Conservation (phyloP, 2,797 vertebrate species). For the Salarias fasciatus region DNA sequence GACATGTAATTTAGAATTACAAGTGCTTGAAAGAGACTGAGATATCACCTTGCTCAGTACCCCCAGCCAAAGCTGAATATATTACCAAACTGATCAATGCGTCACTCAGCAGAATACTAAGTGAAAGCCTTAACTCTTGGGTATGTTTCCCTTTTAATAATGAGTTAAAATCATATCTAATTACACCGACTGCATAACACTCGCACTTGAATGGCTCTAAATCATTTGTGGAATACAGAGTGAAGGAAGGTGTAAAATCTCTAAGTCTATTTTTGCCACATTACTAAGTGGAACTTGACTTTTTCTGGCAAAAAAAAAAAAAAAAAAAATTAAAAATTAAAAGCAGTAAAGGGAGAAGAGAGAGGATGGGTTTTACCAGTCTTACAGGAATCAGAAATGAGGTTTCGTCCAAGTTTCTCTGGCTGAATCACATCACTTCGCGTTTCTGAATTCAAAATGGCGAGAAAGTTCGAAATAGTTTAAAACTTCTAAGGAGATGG, state of each 20-base stretch:
- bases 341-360: conserved; percentile 50
- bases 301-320: conserved; percentile 57
- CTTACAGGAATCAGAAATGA: conserved; percentile 55
- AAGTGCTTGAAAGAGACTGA: conserved; percentile 69
- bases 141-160: conserved; percentile 33
- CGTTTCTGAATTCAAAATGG: conserved; percentile 30
- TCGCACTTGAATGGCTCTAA: conserved; percentile 24
- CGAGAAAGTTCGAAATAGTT: conserved; percentile 20
- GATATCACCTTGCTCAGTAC: conserved; percentile 49
- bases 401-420: conserved; percentile 43
- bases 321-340: conserved; percentile 50
- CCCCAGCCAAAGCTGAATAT: conserved; percentile 46
- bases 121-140: conserved; percentile 12
- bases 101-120: conserved; percentile 44
- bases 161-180: conserved; percentile 29
- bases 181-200: conserved; percentile 11
- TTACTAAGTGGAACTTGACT: conserved; percentile 44
- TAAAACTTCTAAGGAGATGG: conserved; percentile 21
- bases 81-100: conserved; percentile 56
- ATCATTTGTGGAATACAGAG: conserved; percentile 28
- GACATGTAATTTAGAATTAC: conserved; percentile 56
- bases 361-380: conserved; percentile 61
- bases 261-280: conserved; percentile 27
- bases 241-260: conserved; percentile 12
- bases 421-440: conserved; percentile 35